Percentiles rank a stretch among this genome's conserved stretches.
Conservation (phyloP, 92 coral and sea anemone species). For the Paramuricea clavata region DNA sequence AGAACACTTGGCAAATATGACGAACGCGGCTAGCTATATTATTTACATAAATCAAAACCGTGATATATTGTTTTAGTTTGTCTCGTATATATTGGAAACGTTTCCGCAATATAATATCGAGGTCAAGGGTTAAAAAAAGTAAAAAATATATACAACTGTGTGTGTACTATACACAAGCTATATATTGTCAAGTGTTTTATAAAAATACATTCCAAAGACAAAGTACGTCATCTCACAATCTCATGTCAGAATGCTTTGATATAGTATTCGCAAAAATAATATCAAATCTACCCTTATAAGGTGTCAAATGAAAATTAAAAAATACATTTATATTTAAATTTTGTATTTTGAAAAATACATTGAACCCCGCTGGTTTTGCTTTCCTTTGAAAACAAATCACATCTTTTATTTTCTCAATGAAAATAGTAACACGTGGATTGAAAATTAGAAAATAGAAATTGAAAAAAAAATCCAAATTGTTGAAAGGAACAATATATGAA, state of each 20-base stretch:
- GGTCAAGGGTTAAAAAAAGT: neutral
- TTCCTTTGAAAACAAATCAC: neutral
- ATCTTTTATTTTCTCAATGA: neutral
- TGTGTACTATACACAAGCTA: neutral
- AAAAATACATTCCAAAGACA: no score
- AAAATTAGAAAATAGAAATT: neutral
- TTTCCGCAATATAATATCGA: neutral
- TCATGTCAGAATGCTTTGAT: no score
- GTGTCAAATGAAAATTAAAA: neutral
- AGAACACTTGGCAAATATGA: neutral
- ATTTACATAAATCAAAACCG: slow-evolving; percentile 21
- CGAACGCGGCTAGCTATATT: neutral
- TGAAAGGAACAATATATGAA: neutral
- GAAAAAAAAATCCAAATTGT: neutral
- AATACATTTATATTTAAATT: neutral
- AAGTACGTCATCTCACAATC: no score
- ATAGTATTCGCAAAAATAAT: neutral
- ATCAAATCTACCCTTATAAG: neutral
- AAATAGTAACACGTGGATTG: neutral
- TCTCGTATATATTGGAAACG: neutral
- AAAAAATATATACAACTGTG: neutral
- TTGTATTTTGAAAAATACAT: neutral
- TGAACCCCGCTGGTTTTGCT: neutral
- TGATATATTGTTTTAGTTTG: neutral
- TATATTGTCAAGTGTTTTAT: no score